Conservation (phyloP, 2,113 vertebrate species). For the Tylochromis polylepis region DNA sequence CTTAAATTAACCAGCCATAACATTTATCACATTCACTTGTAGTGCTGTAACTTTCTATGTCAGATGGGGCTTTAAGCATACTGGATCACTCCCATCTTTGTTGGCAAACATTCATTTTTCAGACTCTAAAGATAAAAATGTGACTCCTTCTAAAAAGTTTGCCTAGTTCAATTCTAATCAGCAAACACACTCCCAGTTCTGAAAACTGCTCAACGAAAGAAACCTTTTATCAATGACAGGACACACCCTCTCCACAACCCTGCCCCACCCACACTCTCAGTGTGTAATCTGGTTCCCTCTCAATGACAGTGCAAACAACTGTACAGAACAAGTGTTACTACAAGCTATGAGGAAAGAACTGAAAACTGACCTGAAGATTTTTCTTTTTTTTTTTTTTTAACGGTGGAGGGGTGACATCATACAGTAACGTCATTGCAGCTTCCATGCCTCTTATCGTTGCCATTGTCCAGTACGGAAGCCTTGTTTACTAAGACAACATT, state of each 20-base stretch:
- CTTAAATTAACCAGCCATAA: background rate
- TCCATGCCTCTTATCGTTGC: background rate
- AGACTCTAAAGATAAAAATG: background rate
- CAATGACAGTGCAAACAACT: background rate
- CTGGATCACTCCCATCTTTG: background rate
- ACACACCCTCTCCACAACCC: conserved; percentile 20
- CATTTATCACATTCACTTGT: background rate
- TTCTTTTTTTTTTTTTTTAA: background rate
- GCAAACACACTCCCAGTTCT: conserved; percentile 56
- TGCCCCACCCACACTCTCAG: conserved; percentile 63
- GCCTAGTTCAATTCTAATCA: conserved; percentile 46
- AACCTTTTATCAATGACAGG: conserved; percentile 65
- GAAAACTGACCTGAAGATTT: background rate
- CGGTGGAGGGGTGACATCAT: conserved; percentile 10
- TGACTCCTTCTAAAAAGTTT: background rate
- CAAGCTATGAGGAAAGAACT: background rate
- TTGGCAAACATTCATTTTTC: background rate
- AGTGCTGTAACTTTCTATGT: background rate
- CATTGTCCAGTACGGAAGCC: background rate
- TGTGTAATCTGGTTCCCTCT: conserved; percentile 15
- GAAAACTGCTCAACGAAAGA: conserved; percentile 56
- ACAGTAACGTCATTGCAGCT: background rate
- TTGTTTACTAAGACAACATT: background rate
- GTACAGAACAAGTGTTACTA: background rate
- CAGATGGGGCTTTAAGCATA: background rate